Conservation (phyloP, 2,797 vertebrate genomes). For the Micrastur ruficollis region DNA sequence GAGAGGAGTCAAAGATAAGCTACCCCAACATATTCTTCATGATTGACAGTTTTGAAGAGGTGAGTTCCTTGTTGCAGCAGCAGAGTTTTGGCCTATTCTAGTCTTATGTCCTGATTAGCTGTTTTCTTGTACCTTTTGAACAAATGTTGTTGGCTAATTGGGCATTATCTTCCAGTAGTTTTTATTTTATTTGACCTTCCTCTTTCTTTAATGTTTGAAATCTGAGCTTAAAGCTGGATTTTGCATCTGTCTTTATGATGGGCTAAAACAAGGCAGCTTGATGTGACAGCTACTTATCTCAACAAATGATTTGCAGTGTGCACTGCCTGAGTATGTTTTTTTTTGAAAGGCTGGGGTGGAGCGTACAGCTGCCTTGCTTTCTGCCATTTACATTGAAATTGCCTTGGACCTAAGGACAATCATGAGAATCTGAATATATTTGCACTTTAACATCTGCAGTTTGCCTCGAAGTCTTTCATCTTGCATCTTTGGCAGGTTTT, state of each 20-base stretch:
- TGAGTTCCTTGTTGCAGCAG: slow-evolving; percentile 44
- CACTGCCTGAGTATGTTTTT: background rate
- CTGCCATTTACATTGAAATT: background rate
- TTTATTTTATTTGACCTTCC: background rate
- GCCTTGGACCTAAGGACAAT: background rate
- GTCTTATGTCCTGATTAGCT: background rate
- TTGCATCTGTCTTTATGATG: background rate
- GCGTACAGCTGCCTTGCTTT: background rate
- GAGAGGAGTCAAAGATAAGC: slow-evolving; percentile 98
- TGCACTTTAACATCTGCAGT: background rate
- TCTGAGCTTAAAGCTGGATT: background rate
- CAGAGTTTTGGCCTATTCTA: background rate
- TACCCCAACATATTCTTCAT: slow-evolving; percentile 99
- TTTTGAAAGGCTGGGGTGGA: background rate
- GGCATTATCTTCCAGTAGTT: background rate
- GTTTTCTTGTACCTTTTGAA: background rate
- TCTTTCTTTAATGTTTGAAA: background rate
- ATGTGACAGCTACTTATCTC: background rate
- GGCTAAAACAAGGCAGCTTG: background rate
- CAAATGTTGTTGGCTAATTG: background rate
- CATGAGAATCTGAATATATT: background rate
- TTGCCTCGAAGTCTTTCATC: background rate
- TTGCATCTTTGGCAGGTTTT: slow-evolving; percentile 82
- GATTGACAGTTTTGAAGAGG: slow-evolving; percentile 99
- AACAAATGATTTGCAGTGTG: background rate